Conservation (phyloP, 1,140 invertebrate species). For the Bombus polaris region DNA sequence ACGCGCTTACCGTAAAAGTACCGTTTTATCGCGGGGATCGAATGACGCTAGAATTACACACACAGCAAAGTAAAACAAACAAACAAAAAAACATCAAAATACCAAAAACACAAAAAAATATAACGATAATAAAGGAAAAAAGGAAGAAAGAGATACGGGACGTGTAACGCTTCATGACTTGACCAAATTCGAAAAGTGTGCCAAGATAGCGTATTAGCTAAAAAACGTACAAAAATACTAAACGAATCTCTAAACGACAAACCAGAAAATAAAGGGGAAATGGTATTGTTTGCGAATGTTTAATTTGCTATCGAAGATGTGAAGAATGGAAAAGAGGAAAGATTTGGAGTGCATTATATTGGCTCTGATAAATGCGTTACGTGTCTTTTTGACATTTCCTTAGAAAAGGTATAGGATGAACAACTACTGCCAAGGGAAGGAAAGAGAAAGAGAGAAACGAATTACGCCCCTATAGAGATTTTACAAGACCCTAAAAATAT, state of each 20-base stretch:
- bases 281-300: not conserved
- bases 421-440: not conserved
- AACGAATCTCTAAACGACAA: not conserved
- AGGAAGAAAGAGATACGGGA: constrained; percentile 40
- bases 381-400: constrained; percentile 14
- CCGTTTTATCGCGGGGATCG: constrained; percentile 69
- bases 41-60: constrained; percentile 64
- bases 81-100: constrained; percentile 42
- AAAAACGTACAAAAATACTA: constrained; percentile 21
- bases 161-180: constrained; percentile 52
- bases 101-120: constrained; percentile 34
- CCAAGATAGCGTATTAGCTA: constrained; percentile 49
- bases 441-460: not conserved
- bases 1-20: constrained; percentile 64
- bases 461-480: not conserved
- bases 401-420: not conserved
- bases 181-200: constrained; percentile 55
- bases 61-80: not conserved
- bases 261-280: not conserved
- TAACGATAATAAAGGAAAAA: constrained; percentile 26
- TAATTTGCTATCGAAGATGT: not conserved
- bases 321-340: constrained; percentile 13
- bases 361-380: not conserved
- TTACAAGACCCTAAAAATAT: not conserved
- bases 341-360: not conserved